phyloP scores from a whole-genome alignment of 2,797 vertebrate species.

The Vespertilio murinus region DNA sequence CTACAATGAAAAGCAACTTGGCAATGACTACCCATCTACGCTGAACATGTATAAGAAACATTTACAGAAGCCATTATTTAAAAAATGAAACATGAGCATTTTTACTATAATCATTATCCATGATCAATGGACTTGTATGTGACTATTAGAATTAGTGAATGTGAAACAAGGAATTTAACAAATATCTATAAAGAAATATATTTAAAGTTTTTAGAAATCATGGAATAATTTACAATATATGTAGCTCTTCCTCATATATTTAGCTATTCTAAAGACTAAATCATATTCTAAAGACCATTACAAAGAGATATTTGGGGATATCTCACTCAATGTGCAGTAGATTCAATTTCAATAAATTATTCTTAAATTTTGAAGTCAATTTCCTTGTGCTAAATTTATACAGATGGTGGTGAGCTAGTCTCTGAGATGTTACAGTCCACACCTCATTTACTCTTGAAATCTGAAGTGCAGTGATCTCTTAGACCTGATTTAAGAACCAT shows the following conservation, averaged over 20 bases:
- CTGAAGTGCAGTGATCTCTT: not conserved
- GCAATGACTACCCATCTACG: not conserved
- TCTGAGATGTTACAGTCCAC: not conserved
- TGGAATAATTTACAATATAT: not conserved
- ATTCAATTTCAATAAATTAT: not conserved
- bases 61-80: not conserved
- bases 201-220: not conserved
- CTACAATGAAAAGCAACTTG: not conserved
- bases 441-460: not conserved
- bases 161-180: not conserved
- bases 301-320: not conserved
- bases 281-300: not conserved
- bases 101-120: not conserved
- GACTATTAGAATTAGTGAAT: not conserved
- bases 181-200: not conserved
- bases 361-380: conserved; percentile 43
- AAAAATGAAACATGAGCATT: not conserved
- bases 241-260: not conserved
- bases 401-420: not conserved
- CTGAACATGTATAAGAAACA: not conserved
- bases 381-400: not conserved
- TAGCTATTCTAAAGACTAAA: not conserved
- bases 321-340: not conserved
- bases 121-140: not conserved
- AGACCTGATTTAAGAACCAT: not conserved